A percentile compares a stretch with the other conserved stretches of the same genome.
phyloP scores from a whole-genome alignment of 2,113 vertebrate genomes.

The Indicator maculatus region DNA sequence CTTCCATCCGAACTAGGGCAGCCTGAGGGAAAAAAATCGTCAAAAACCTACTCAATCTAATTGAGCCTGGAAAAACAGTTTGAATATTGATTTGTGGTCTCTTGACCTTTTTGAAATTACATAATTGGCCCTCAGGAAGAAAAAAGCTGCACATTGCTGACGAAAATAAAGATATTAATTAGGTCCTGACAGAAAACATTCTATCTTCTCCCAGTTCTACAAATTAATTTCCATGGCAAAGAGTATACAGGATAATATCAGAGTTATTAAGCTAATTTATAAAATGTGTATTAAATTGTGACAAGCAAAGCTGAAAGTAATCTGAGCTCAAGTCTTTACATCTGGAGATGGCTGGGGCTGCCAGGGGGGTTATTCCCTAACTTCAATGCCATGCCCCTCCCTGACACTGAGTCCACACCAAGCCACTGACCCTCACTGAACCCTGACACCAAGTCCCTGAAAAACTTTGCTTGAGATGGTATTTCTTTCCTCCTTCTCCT shows the following conservation, averaged over 20 bases:
- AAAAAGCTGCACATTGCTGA: neutral
- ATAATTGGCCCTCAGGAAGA: conserved; percentile 7
- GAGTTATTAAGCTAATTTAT: neutral
- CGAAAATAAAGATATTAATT: conserved; percentile 35
- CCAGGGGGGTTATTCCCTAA: neutral
- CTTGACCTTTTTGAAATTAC: conserved; percentile 19
- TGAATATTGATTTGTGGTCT: conserved; percentile 17
- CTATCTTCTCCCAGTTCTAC: neutral
- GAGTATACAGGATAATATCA: neutral
- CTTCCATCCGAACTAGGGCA: neutral
- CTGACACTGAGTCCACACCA: neutral
- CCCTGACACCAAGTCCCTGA: neutral
- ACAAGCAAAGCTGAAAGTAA: neutral
- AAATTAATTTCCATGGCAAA: neutral
- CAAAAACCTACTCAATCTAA: neutral
- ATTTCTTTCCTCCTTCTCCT: neutral
- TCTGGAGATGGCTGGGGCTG: neutral
- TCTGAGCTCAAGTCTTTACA: neutral
- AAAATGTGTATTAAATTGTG: neutral
- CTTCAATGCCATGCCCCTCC: neutral
- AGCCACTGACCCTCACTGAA: neutral
- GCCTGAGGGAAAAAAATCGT: neutral
- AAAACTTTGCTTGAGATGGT: neutral
- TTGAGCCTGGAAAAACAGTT: conserved; percentile 6
- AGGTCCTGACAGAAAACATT: neutral